Evolutionary conservation across 1,140 invertebrate genomes (phyloP), one percentile per base, ranked within the genome.

Genomic region (Mesaphorura yosii): DNA sequence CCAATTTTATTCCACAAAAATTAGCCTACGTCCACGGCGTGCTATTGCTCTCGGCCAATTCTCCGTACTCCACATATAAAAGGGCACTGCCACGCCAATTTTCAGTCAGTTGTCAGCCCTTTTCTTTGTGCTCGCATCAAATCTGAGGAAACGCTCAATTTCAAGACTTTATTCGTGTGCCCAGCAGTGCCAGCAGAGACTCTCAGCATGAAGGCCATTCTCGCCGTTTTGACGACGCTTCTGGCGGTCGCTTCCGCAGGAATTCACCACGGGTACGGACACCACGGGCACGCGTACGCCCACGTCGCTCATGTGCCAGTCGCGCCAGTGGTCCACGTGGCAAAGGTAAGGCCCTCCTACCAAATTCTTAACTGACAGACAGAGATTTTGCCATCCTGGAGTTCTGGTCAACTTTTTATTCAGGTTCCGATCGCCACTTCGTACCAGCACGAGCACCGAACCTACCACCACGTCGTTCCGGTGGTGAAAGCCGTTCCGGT

Each of bases 371-470:
- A 14, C 28, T 51, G 19, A 20, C 19, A 42, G 38, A 3, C 23
- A 17, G 29, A 5, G 6, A 3, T 28, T 27, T 22, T 48, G 41
- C 10, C 2, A 28, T 38, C 28, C 22, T 10, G 12, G n/a, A 22
- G 15, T 48, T 37, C 45, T 42, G 22, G 2, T 52, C 20, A 26
- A 31, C 3, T 6, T 6, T 2, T 19, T 10, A 10, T 6, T n/a
- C 40, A 62, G 60, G 60, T 62, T 1, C 60, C 60, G 44, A 20
- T 62, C 3, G 60, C 60, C 17, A 58, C 56, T 6, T 42, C 29
- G 15, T 62, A 62, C 28, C 60, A 62, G 34, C 60, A 62, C 38
- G 60, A 62, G 48, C 53, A 62, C 48, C 29, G 60, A 22, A 58
- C 53, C 19, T 62, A 62, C 44, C 60, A 62, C 42, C 60, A 56